Evolutionary conservation across 2,797 vertebrate species (phyloP), one percentile per base, ranked within the genome.

Genomic region (Mareca penelope): DNA sequence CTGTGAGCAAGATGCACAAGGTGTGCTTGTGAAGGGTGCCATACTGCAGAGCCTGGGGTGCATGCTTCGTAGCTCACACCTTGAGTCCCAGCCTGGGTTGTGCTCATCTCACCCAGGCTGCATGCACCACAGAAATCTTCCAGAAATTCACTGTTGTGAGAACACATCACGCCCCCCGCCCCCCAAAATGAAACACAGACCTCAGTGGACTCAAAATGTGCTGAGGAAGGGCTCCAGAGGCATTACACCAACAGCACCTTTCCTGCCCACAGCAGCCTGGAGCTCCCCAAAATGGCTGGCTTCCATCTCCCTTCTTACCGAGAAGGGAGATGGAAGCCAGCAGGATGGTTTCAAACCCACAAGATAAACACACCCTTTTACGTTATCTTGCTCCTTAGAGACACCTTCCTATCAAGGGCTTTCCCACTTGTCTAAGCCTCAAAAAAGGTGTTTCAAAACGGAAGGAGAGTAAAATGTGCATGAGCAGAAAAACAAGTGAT

Each of bases 1-100:
- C 37, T 48, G 9, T 0, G 2, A 67, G 31, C 0, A 0, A 80
- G 77, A 57, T n/a, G 39, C 55, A 46, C 10, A 23, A 28, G 12
- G n/a, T 0, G 0, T 6, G 12, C 31, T 55, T 15, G 28, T 28
- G 35, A 35, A 5, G 24, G 24, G 15, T 10, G n/a, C 42, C 37
- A 70, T 5, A 35, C 48, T 44, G 12, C 42, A 4, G 50, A 84
- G 21, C 72, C 56, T 21, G 9, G 33, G 50, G 68, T 1, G 0
- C 1, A 11, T n/a, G 1, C 53, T 48, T 17, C 3, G 11, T 63
- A 56, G 44, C 72, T 83, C 39, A 14, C 17, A 3, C 7, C 53
- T 14, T 0, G 0, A 61, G 64, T 14, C 71, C 89, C 76, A 67
- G 15, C 57, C 88, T 28, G 29, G 23, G 15, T 59, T n/a, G 23